Evolutionary conservation across 2,888 invertebrate genomes (phyloP), one percentile per base, ranked within the genome.

Genomic region (Ptychoptera albimana): DNA sequence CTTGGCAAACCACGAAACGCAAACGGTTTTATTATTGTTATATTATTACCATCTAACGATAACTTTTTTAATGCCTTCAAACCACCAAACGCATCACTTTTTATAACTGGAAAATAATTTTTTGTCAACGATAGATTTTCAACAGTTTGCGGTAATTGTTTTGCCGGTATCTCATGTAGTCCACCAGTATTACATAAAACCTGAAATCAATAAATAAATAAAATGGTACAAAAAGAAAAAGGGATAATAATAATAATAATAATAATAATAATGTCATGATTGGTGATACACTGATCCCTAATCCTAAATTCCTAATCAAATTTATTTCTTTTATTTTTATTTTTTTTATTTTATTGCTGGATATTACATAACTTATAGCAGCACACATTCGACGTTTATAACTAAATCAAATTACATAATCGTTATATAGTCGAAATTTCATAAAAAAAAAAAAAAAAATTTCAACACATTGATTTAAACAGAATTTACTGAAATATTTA

Each of bases 111-210:
- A 57, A 92, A 80, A 61, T 83, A 78, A 64, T 91, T 89, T 58
- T 87, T 82, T 37, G 87, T 84, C 52, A 92, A 65, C 2, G 89
- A 83, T 50, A 91, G 70, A 62, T 91, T 88, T 61, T 83, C 84
- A 53, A 91, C 82, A 45, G 79, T 77, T 16, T 76, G 61, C 15
- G 87, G 84, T 54, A 92, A 70, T 51, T 78, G 73, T 50, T 74
- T 72, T 45, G 81, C 72, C 40, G 87, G 88, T 52, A 88, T 85
- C 57, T 82, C 82, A 48, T 76, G 75, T 55, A 88, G 69, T 46
- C 81, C 79, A 49, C 86, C 86, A 50, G 84, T 85, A 70, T 88
- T 87, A 73, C 88, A 88, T 58, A 87, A 75, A 54, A 88, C 86
- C 88, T 88, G 72, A 42, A 66, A 70, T 51, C 56, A 52, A 56